Conservation (phyloP, 2,113 vertebrate species). For the Pelvicachromis taeniatus region DNA sequence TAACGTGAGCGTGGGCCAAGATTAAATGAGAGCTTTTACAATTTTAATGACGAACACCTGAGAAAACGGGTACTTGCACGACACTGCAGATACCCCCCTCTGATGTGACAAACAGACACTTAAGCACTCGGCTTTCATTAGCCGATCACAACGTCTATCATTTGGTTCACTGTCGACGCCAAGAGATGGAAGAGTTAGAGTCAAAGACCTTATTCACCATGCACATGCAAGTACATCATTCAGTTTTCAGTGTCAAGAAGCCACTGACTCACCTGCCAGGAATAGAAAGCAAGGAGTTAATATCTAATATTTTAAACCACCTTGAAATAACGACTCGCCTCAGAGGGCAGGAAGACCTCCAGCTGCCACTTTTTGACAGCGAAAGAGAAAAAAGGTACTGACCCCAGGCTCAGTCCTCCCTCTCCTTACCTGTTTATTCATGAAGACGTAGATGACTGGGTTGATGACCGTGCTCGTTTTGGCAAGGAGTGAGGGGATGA, state of each 20-base stretch:
- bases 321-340: not conserved
- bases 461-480: constrained; percentile 79
- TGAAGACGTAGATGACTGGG: constrained; percentile 78
- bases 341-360: not conserved
- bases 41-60: constrained; percentile 1
- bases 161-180: not conserved
- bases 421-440: constrained; percentile 78
- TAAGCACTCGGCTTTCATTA: not conserved
- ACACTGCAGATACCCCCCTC: not conserved
- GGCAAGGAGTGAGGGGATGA: constrained; percentile 76
- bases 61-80: not conserved
- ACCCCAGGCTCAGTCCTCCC: not conserved
- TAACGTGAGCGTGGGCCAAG: not conserved
- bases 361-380: not conserved
- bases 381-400: not conserved
- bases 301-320: not conserved
- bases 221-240: not conserved
- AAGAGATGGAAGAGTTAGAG: not conserved
- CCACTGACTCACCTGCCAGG: not conserved
- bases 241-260: not conserved
- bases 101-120: not conserved
- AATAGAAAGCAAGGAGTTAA: not conserved
- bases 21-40: not conserved
- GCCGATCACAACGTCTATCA: not conserved
- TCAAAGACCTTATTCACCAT: not conserved